These are phyloP conservation scores for Arctia plantaginis DNA, from an alignment of 2,888 invertebrate genomes.

Conservation along the genomic window DNA sequence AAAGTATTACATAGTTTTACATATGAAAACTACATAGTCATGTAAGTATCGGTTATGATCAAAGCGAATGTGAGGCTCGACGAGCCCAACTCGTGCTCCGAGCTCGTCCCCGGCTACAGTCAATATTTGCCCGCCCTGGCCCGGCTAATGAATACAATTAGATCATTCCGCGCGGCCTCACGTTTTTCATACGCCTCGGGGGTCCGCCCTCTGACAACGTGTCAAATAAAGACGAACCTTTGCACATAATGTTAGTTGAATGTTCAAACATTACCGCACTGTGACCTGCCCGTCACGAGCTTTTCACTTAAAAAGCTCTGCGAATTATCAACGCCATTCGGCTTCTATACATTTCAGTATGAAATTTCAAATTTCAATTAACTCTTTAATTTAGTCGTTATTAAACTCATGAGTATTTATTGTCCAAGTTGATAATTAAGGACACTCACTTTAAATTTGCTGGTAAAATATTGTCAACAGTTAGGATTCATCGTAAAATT, in stretches of 20 bases:
- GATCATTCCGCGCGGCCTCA: constrained; percentile 86
- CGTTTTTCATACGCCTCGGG: constrained; percentile 82
- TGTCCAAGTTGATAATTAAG: background rate
- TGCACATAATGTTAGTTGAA: constrained; percentile 69
- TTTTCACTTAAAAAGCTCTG: constrained; percentile 40
- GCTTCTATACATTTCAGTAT: background rate
- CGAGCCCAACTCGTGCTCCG: constrained; percentile 60
- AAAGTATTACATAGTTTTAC: constrained; percentile 9
- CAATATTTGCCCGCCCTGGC: constrained; percentile 84
- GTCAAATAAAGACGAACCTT: constrained; percentile 75
- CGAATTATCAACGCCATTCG: constrained; percentile 37
- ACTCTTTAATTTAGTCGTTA: background rate
- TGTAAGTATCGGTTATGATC: constrained; percentile 52
- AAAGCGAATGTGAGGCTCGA: constrained; percentile 39
- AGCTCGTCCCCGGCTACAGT: constrained; percentile 68
- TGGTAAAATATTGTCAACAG: background rate
- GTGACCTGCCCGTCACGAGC: constrained; percentile 43
- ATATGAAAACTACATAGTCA: constrained; percentile 15
- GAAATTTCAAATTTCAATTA: background rate
- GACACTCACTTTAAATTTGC: background rate
- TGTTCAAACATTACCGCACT: constrained; percentile 63
- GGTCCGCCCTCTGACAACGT: constrained; percentile 73
- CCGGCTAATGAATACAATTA: constrained; percentile 86
- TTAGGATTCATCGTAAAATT: too few relatives aligned
- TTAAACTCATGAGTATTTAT: background rate